Base-by-base conservation (phyloP, 2,888 invertebrate genomes). In the Heliconius charithonia region DNA sequence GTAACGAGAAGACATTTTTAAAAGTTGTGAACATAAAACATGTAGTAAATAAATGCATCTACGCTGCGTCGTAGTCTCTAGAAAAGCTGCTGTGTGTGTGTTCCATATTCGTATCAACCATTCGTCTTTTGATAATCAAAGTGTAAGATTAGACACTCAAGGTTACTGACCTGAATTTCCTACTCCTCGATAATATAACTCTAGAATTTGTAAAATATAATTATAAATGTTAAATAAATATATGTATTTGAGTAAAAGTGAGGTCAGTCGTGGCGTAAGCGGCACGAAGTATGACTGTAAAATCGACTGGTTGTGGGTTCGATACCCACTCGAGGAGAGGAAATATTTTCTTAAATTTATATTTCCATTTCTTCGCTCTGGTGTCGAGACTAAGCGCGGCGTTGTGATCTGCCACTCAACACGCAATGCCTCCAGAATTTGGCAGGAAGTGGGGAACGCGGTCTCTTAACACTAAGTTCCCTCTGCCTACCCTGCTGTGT, bases 131-230 rank as follows among this genome's bases (percentile, higher is more conserved):
- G 85, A 89, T 89, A 87, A 86, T 85, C 83, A 85, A 85, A 85
- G 87, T 85, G 19, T 71, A 65, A 66, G 85, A 86, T 88, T 78
- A 79, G 85, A 86, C 86, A 87, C 85, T 88, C 87, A 89, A 91
- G 90, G 89, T 86, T 89, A 89, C 82, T 87, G 91, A 86, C 89
- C 90, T 85, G 86, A 78, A 73, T 78, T 56, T 67, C 27, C 29
- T 29, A 32, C 56, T 10, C 59, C 56, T 25, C 6, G 16, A 45
- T 25, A 45, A 41, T 32, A 25, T 12, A 13, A 19, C 1, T 69
- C 16, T 59, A 59, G 16, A 25, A 41, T 45, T 19, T 4, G n/a
- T 32, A n/a, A 67, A 67, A 45, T 69, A 69, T 69, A 25, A 41
- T 41, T 69, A 37, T 37, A 37, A 37, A 41, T 4, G n/a, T 32